Evolutionary conservation across 2,888 invertebrate genomes (phyloP), one percentile per base, ranked within the genome.

Genomic region (Lasioglossum vierecki): DNA sequence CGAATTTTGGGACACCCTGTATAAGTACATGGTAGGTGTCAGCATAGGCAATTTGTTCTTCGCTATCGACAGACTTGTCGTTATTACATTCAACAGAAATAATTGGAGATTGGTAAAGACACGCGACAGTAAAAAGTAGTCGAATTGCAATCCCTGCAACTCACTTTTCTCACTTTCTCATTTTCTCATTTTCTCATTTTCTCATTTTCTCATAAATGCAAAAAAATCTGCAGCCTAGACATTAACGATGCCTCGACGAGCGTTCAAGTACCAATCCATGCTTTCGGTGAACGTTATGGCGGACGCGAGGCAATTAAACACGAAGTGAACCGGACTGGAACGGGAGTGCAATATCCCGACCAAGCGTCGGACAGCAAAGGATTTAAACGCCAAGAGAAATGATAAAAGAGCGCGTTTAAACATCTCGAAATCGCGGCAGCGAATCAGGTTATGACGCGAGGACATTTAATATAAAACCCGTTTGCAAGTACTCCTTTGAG

Each of bases 381-480:
- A 30, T 30, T 66, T 30, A 35, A 66, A 66, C 66, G 35, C 15
- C 30, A 18, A 8, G 18, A 3, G 66, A 66, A 66, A 30, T 18
- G 35, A 30, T 6, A 30, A 39, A 68, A 39, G 22, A 68, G 39
- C 35, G 18, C 8, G 18, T 35, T 68, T 39, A 22, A 68, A 39
- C 18, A 66, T 35, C 66, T 39, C 66, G 35, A 39, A 39, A 68
- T 68, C 71, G 5, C 6, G 71, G 26, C 46, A 18, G 15, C 26
- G 26, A 72, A 35, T 41, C 26, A 35, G 49, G 22, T 49, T 30
- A 5, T 4, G 13, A 49, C 68, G 73, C 70, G 41, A n/a, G 68
- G 30, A 44, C 53, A 13, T 18, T 57, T 39, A 53, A 53, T 46
- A 46, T 75, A 39, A 76, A 68, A 68, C n/a, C 57, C 35, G n/a